phyloP scores from a whole-genome alignment of 2,797 vertebrate genomes.

The Apogon hyalosoma region DNA sequence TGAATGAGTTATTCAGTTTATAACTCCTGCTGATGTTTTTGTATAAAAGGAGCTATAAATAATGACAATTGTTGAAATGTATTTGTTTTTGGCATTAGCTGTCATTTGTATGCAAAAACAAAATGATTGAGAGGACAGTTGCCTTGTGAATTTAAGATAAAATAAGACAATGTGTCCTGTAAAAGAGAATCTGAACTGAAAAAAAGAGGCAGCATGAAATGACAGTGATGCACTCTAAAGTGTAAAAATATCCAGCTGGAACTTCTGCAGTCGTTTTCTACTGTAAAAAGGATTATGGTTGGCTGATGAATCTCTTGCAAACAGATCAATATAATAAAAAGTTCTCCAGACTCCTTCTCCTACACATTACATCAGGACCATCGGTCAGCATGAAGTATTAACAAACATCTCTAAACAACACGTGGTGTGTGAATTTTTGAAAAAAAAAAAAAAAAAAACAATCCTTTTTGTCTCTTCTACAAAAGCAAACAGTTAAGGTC shows the following conservation, averaged over 20 bases:
- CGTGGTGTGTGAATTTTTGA: neutral
- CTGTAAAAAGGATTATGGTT: neutral
- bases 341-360: neutral
- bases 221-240: too few relatives aligned
- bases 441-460: conserved; percentile 12
- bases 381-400: neutral
- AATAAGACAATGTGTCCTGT: too few relatives aligned
- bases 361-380: neutral
- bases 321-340: neutral
- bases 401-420: neutral
- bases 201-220: too few relatives aligned
- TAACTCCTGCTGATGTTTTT: neutral
- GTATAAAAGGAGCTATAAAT: neutral
- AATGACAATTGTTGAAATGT: neutral
- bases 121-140: too few relatives aligned
- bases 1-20: neutral
- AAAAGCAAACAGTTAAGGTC: conserved; percentile 24
- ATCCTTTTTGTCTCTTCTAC: conserved; percentile 5
- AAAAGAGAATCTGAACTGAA: too few relatives aligned
- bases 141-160: too few relatives aligned
- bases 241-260: too few relatives aligned
- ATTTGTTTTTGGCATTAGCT: too few relatives aligned
- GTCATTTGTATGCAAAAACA: too few relatives aligned
- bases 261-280: too few relatives aligned
- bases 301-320: conserved; percentile 7